Evolutionary conservation across 2,888 invertebrate genomes (phyloP).

Genomic region (Leptopilina drosophilae): DNA sequence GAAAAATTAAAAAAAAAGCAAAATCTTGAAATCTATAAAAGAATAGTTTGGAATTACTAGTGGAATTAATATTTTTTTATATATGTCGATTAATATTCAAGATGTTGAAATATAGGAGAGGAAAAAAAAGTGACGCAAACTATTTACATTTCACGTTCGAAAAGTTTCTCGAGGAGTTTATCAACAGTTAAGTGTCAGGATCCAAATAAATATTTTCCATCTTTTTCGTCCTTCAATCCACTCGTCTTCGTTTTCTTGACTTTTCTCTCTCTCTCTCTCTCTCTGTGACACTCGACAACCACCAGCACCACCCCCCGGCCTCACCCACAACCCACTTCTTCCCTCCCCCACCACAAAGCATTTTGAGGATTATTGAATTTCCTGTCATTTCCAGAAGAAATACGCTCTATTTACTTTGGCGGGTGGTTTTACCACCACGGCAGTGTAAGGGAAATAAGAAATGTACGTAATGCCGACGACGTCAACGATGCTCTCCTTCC

Average conservation of each 20-base stretch:
- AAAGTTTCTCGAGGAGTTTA: too few relatives aligned
- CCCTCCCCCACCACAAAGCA: conserved; percentile 44
- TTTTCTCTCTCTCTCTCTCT: not conserved
- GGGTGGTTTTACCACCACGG: conserved; percentile 49
- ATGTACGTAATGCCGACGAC: conserved; percentile 37
- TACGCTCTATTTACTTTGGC: conserved; percentile 71
- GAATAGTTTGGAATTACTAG: too few relatives aligned
- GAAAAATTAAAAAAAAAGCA: too few relatives aligned
- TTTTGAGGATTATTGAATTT: conserved; percentile 75
- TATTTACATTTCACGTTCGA: too few relatives aligned
- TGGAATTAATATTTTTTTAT: too few relatives aligned
- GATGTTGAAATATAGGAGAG: too few relatives aligned
- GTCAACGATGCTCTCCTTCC: conserved; percentile 23
- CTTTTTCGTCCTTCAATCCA: not conserved
- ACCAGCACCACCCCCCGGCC: not conserved
- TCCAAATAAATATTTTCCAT: conserved; percentile 12
- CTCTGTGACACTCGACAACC: not conserved
- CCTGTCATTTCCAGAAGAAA: conserved; percentile 75
- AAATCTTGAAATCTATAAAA: too few relatives aligned
- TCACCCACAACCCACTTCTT: not conserved
- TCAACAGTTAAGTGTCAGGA: not conserved
- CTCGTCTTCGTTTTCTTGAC: not conserved
- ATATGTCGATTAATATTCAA: too few relatives aligned
- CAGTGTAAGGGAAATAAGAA: conserved; percentile 63
- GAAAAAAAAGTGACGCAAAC: too few relatives aligned